Base-by-base conservation (phyloP, 2,113 vertebrate genomes). In the Cynocephalus volans region DNA sequence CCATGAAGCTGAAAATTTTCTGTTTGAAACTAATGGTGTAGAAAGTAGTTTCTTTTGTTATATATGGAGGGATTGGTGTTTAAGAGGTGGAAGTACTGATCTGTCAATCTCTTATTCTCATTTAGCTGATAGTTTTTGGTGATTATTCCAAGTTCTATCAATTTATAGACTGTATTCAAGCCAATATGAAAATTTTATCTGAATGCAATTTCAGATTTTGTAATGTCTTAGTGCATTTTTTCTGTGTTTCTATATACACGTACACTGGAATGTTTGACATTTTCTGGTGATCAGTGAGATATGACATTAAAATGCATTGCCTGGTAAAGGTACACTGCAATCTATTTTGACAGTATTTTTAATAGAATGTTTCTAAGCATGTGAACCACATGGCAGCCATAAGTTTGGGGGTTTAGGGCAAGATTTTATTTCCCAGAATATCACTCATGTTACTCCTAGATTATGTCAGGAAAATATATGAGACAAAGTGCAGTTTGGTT, bases 81-180 rank as follows among this genome's bases (percentile, higher is more conserved):
- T 79, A n/a, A 85, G 64, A 64, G n/a, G 14, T 94, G 45, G 65
- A 73, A n/a, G 75, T 86, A 56, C 36, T 65, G 8, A 64, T 69
- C 31, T 88, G 17, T 65, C 31, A 90, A 21, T 82, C 56, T 83
- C 18, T 75, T 84, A 84, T 3, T 73, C 24, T 86, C 21, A 88
- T 80, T 88, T 94, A 89, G 79, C 19, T 56, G 5, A 77, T 90
- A 94, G 8, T 58, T 80, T 96, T 92, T 92, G 62, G n/a, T 90
- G 84, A 28, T 70, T 76, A 93, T 92, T 89, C 21, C 1, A 84
- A 77, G 50, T 94, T 79, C 31, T 69, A 85, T 58, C 15, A 80
- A 31, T 75, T 83, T 92, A 65, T 67, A 88, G 58, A 77, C 12
- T 60, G 4, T 90, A 72, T 83, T 88, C 48, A 94, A 94, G 28